These are phyloP conservation scores for Marasmarcha lunaedactyla DNA, from an alignment of 2,888 invertebrate species.

Conservation along the genomic window DNA sequence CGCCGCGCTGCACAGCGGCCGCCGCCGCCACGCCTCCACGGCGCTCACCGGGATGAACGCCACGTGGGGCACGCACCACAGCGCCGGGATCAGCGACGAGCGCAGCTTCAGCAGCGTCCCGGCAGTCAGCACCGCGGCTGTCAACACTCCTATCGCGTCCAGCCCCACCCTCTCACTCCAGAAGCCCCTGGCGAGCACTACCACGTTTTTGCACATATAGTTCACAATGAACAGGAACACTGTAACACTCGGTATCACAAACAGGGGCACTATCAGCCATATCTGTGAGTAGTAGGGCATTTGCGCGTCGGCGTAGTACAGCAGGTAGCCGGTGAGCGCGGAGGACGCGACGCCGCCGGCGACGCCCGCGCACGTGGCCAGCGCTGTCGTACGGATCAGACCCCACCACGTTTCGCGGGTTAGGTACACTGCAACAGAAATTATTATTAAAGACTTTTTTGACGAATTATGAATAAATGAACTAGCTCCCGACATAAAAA, in stretches of 20 bases:
- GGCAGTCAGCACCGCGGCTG: not conserved
- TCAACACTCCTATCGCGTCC: not conserved
- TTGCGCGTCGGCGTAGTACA: constrained; percentile 31
- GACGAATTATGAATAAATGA: no score
- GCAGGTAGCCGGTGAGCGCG: constrained; percentile 76
- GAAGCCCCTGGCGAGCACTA: not conserved
- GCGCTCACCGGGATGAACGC: not conserved
- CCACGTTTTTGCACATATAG: not conserved
- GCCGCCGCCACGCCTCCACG: not conserved
- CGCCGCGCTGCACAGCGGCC: constrained; percentile 70
- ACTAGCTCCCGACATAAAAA: no score
- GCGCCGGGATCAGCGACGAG: not conserved
- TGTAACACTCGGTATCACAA: constrained; percentile 16
- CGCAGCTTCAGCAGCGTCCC: not conserved
- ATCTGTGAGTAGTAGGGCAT: constrained; percentile 47
- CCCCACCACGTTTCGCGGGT: not conserved
- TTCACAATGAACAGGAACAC: not conserved
- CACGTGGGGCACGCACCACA: not conserved
- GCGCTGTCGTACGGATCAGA: constrained; percentile 30
- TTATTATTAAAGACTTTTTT: no score
- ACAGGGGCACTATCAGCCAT: constrained; percentile 21
- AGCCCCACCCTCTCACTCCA: not conserved
- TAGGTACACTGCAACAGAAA: no score
- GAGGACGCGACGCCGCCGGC: constrained; percentile 76
- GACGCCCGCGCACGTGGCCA: constrained; percentile 62